A percentile compares a stretch with the other conserved stretches of the same genome.
phyloP scores from a whole-genome alignment of 2,888 invertebrate species.

The Epistrophella euchroma region DNA sequence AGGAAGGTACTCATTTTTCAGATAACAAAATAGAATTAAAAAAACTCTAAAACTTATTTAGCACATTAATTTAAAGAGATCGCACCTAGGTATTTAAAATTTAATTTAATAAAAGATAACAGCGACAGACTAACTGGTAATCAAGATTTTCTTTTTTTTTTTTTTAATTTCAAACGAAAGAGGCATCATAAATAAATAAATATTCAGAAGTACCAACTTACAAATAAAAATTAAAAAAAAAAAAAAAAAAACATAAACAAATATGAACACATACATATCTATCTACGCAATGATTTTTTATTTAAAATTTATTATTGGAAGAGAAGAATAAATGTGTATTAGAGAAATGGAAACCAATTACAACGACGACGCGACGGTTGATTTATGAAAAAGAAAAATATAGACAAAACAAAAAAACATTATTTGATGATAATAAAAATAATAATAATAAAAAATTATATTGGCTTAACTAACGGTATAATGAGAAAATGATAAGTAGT shows the following conservation, averaged over 20 bases:
- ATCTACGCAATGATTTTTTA: neutral
- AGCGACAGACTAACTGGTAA: slow-evolving; percentile 26
- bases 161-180: slow-evolving; percentile 14
- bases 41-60: slow-evolving; percentile 15
- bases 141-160: slow-evolving; percentile 16
- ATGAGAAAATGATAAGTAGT: slow-evolving; percentile 36
- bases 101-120: slow-evolving; percentile 32
- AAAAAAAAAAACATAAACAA: neutral
- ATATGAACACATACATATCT: no score
- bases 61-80: neutral
- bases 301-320: neutral
- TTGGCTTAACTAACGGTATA: slow-evolving; percentile 27
- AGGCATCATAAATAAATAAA: neutral
- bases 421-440: slow-evolving; percentile 37
- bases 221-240: neutral
- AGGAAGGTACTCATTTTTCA: neutral
- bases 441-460: slow-evolving; percentile 25
- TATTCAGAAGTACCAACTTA: neutral
- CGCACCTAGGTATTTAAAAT: slow-evolving; percentile 29
- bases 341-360: slow-evolving; percentile 35
- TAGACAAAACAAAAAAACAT: slow-evolving; percentile 1
- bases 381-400: slow-evolving; percentile 22
- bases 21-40: slow-evolving; percentile 30
- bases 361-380: slow-evolving; percentile 3
- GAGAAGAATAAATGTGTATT: neutral